Evolutionary conservation across 1,140 invertebrate genomes (phyloP), one percentile per base, ranked within the genome.

Genomic region (Bombus breviceps): DNA sequence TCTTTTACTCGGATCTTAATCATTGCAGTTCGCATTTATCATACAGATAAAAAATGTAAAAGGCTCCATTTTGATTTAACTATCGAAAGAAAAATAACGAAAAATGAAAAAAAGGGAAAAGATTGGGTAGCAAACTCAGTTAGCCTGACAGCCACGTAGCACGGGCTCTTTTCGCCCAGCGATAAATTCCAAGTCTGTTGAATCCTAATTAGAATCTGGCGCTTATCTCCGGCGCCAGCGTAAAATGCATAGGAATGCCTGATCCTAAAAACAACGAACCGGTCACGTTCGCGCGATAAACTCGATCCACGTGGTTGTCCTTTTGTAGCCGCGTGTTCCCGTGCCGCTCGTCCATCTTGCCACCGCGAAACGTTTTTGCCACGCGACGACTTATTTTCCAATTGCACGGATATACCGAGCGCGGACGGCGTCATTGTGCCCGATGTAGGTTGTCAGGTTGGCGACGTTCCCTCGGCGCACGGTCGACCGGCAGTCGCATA

Each of bases 371-470:
- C 91, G 90, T 91, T 92, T 88, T 86, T 43, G 80, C 88, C 81
- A 81, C 59, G 77, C 85, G 25, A 18, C n/a, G 32, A 47, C 80
- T 80, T 91, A 91, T 93, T 94, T 93, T 92, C 88, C 90, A 92
- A 93, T 93, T 91, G 92, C 90, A 91, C 90, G 73, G 53, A 82
- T 78, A 25, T 32, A 37, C 85, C 68, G 75, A 85, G 69, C 76
- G 66, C 76, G 71, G 83, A 79, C 86, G 34, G 81, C 88, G 89
- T 92, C 91, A 93, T 93, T 93, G 93, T 92, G 84, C 89, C 32
- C 88, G 77, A 94, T 94, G 89, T 94, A 93, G 93, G 92, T 93
- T 94, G 93, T 76, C 91, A 86, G 90, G 86, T 89, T 92, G 87
- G 89, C 89, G 83, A 86, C 82, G 84, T 85, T 85, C 77, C 71